Percentiles rank a stretch among this genome's conserved stretches.
Evolutionary conservation across 1,140 invertebrate genomes (phyloP).

Genomic region (Psilanteris sp.): DNA sequence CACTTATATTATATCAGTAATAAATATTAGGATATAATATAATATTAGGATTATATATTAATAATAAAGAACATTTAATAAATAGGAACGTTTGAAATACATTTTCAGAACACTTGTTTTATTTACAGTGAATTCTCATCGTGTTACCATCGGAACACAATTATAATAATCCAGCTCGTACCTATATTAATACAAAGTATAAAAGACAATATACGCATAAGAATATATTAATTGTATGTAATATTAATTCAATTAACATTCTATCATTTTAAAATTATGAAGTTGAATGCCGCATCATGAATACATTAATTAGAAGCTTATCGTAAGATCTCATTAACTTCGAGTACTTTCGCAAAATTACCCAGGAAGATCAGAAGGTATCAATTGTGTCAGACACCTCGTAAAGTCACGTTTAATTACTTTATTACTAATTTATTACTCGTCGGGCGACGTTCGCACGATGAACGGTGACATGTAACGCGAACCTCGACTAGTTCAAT

Average conservation of each 20-base stretch:
- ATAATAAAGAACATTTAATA: no score
- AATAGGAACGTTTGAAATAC: no score
- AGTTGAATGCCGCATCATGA: conserved; percentile 53
- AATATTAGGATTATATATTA: no score
- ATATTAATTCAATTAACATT: conserved; percentile 12
- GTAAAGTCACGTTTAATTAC: conserved; percentile 67
- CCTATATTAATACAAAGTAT: no score
- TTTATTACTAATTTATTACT: conserved; percentile 68
- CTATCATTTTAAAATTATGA: conserved; percentile 53
- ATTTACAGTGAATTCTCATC: no score
- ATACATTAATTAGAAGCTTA: conserved; percentile 63
- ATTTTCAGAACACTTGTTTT: no score
- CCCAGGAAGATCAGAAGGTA: conserved; percentile 67
- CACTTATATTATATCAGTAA: no score
- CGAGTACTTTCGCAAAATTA: conserved; percentile 69
- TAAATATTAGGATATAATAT: no score
- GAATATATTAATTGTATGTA: no score
- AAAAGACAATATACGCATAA: no score
- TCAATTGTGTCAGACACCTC: conserved; percentile 70
- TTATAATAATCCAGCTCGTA: no score
- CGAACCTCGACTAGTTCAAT: conserved; percentile 55
- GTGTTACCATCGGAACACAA: no score
- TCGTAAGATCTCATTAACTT: conserved; percentile 70
- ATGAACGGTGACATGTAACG: conserved; percentile 65
- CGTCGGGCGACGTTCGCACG: conserved; percentile 58